Percentiles rank a stretch among this genome's conserved stretches.
Evolutionary conservation across 2,797 vertebrate species (phyloP).

Genomic region (Varecia variegata): DNA sequence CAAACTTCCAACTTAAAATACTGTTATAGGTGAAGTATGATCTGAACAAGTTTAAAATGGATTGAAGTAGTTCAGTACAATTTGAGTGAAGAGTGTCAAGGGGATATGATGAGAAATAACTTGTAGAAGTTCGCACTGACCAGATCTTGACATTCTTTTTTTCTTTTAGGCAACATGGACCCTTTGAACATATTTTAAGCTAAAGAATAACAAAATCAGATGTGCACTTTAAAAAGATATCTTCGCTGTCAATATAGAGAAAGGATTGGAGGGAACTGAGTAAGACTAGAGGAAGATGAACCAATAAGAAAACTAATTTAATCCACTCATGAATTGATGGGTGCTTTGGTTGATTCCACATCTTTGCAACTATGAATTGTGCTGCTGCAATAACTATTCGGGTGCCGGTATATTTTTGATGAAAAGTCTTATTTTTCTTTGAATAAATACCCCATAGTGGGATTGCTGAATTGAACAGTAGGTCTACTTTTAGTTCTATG

Average conservation of each 20-base stretch:
- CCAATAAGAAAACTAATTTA: neutral
- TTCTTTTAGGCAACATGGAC: neutral
- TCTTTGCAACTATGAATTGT: neutral
- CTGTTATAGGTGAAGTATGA: neutral
- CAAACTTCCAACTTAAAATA: conserved; percentile 22
- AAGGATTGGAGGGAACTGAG: neutral
- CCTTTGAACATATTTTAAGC: neutral
- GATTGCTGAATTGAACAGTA: neutral
- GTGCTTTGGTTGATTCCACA: neutral
- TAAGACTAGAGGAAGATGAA: neutral
- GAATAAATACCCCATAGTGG: neutral
- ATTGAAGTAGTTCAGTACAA: neutral
- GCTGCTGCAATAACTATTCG: neutral
- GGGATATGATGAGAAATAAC: neutral
- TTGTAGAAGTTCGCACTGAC: neutral
- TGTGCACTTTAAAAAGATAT: neutral
- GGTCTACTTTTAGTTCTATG: neutral
- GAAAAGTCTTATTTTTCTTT: neutral
- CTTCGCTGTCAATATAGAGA: neutral
- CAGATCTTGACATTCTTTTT: neutral
- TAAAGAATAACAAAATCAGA: neutral
- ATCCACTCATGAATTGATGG: neutral
- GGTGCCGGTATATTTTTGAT: neutral
- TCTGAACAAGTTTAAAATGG: neutral
- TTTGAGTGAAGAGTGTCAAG: neutral